Conservation (phyloP, 2,797 vertebrate species). For the Tapirus indicus region DNA sequence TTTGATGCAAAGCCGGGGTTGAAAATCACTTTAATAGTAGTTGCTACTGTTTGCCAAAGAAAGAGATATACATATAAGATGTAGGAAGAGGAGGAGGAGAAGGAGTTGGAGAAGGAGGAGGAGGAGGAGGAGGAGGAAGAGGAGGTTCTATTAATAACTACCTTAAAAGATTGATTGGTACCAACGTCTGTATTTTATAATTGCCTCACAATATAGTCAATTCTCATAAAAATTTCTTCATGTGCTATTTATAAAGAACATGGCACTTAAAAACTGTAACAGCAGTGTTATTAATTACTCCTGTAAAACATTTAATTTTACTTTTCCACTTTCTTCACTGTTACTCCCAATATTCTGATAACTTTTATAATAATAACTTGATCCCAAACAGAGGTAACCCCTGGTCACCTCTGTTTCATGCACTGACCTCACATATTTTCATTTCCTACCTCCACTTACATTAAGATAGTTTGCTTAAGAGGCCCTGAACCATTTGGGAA, state of each 20-base stretch:
- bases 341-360: no score
- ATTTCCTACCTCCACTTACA: not conserved
- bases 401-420: not conserved
- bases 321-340: no score
- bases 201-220: not conserved
- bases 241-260: not conserved
- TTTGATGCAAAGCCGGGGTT: not conserved
- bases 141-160: not conserved
- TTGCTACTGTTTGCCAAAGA: not conserved
- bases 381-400: not conserved
- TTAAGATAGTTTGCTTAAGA: not conserved
- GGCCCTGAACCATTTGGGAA: not conserved
- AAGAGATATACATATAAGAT: not conserved
- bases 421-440: not conserved
- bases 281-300: not conserved
- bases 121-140: not conserved
- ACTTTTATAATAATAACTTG: not conserved
- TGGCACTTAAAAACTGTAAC: not conserved
- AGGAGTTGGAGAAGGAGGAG: not conserved
- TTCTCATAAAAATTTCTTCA: not conserved
- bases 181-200: not conserved
- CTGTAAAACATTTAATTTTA: not conserved
- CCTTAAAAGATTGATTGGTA: not conserved
- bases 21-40: not conserved
- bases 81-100: not conserved